Evolutionary conservation across 2,113 vertebrate species (phyloP).

Genomic region (Damaliscus lunatus): DNA sequence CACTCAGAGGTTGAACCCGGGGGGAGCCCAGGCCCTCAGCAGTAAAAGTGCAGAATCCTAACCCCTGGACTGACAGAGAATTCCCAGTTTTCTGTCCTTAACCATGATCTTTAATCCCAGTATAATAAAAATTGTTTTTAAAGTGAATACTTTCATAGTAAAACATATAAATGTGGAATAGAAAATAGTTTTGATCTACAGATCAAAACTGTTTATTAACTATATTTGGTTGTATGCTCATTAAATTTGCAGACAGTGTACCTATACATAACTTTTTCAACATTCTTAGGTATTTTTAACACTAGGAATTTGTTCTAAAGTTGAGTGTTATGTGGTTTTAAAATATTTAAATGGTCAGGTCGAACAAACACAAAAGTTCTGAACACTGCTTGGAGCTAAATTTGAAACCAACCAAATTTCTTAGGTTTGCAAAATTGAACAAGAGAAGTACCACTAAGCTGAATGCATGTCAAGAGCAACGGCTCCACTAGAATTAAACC

Average conservation of each 20-base stretch:
- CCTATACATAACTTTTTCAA: background rate
- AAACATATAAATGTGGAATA: background rate
- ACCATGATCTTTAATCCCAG: background rate
- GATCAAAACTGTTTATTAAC: background rate
- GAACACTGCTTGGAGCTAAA: background rate
- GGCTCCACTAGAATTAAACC: background rate
- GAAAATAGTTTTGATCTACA: background rate
- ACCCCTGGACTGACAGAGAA: background rate
- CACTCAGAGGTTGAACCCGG: background rate
- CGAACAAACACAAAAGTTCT: constrained; percentile 7
- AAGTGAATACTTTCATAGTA: background rate
- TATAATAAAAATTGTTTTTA: background rate
- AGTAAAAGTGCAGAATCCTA: background rate
- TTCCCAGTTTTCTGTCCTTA: background rate
- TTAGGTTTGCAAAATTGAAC: constrained; percentile 32
- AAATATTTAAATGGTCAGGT: constrained; percentile 5
- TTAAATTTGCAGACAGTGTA: background rate
- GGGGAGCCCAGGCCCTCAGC: background rate
- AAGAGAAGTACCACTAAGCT: background rate
- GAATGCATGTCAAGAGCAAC: background rate
- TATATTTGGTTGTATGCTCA: background rate
- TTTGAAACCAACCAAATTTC: constrained; percentile 20
- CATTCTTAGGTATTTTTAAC: background rate
- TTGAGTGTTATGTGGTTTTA: background rate
- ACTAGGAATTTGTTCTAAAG: constrained; percentile 13